Evolutionary conservation across 2,113 vertebrate species (phyloP).

Genomic region (Hemiscyllium ocellatum): DNA sequence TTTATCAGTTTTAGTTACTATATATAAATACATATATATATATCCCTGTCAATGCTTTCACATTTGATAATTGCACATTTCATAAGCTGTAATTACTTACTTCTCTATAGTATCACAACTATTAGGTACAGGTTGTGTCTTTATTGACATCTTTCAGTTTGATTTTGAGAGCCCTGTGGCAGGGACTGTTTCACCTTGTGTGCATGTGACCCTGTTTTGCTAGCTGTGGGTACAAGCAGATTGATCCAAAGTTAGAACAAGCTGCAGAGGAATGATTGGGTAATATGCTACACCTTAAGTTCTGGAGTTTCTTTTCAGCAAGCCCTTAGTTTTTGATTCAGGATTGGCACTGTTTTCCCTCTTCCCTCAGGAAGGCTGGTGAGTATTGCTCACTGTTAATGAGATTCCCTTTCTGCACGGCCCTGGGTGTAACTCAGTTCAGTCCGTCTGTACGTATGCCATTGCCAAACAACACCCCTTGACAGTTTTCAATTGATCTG

Average conservation of each 20-base stretch:
- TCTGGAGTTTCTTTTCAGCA: not conserved
- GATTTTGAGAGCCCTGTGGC: not conserved
- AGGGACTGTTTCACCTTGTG: not conserved
- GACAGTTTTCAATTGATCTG: not conserved
- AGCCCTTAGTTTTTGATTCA: not conserved
- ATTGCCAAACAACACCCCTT: not conserved
- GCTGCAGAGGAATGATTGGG: not conserved
- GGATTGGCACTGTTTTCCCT: not conserved
- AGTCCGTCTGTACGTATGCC: not conserved
- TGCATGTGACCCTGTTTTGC: not conserved
- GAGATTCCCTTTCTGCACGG: not conserved
- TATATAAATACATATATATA: not conserved
- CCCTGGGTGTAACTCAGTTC: not conserved
- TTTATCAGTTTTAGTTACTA: not conserved
- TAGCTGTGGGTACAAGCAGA: not conserved
- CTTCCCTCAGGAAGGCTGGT: not conserved
- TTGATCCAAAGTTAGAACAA: not conserved
- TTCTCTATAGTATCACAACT: not conserved
- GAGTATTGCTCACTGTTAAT: not conserved
- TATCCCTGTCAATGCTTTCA: not conserved
- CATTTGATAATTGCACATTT: not conserved
- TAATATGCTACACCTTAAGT: not conserved
- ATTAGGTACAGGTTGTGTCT: not conserved
- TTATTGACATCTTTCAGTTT: not conserved
- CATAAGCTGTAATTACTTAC: not conserved